phyloP scores from a whole-genome alignment of 2,113 vertebrate species.

The Paramormyrops kingsleyae region DNA sequence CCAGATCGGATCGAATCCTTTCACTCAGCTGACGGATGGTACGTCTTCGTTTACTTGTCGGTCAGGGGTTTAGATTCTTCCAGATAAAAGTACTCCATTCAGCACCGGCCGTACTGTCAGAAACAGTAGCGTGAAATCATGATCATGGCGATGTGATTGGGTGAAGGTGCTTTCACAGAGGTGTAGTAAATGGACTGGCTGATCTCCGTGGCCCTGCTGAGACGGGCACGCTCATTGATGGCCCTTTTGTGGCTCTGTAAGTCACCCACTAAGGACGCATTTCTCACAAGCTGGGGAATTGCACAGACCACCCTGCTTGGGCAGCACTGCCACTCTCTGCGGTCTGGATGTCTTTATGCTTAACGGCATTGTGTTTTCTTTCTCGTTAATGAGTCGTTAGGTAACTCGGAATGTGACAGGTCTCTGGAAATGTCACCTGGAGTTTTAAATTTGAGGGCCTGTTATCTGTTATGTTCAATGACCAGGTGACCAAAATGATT shows the following conservation, averaged over 20 bases:
- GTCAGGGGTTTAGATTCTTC: background rate
- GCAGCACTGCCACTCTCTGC: background rate
- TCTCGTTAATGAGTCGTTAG: background rate
- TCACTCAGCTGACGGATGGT: background rate
- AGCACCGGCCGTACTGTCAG: background rate
- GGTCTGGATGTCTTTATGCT: background rate
- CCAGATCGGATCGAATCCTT: background rate
- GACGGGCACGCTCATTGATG: background rate
- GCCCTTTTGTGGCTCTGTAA: background rate
- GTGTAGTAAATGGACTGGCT: background rate
- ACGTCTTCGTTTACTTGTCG: background rate
- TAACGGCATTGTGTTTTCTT: background rate
- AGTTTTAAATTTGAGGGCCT: background rate
- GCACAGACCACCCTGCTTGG: background rate
- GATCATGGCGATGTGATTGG: background rate
- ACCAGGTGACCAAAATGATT: background rate
- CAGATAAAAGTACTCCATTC: background rate
- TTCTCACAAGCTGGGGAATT: background rate
- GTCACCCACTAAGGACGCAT: background rate
- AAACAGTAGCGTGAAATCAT: background rate
- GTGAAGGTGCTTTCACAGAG: background rate
- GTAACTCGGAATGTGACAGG: background rate
- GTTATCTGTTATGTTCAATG: background rate
- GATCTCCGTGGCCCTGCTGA: background rate
- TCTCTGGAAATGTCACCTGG: background rate